Conservation (phyloP, 1,140 invertebrate species). For the Drosophila sechellia region DNA sequence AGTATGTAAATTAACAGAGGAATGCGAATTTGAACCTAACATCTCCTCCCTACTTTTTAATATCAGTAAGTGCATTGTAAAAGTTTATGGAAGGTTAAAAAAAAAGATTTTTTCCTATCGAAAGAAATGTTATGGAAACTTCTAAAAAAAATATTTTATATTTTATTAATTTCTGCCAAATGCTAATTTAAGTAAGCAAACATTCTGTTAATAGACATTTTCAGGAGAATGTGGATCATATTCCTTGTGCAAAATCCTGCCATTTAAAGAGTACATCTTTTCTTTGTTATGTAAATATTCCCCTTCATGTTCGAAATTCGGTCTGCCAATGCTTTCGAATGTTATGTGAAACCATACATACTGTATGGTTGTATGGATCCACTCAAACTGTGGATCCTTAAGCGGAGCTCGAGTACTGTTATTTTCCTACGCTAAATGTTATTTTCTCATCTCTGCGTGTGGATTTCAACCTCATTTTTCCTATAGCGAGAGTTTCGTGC, state of each 20-base stretch:
- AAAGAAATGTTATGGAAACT: neutral
- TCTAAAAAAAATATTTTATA: neutral
- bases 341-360: too few relatives aligned
- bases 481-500: conserved; percentile 22
- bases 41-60: neutral
- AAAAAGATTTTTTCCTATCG: too few relatives aligned
- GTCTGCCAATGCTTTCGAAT: neutral
- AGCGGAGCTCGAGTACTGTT: neutral
- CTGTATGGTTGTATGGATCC: too few relatives aligned
- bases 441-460: conserved; percentile 34
- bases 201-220: neutral
- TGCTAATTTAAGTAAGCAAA: neutral
- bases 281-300: neutral
- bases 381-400: neutral
- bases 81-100: neutral
- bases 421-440: neutral
- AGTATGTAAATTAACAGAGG: too few relatives aligned
- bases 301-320: neutral
- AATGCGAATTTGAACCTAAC: neutral
- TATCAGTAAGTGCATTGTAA: neutral
- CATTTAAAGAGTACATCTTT: too few relatives aligned
- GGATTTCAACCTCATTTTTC: conserved; percentile 69
- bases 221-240: conserved; percentile 2
- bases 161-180: neutral
- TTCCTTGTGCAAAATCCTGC: neutral